phyloP scores from a whole-genome alignment of 2,888 invertebrate species.

The Zygaena filipendulae region DNA sequence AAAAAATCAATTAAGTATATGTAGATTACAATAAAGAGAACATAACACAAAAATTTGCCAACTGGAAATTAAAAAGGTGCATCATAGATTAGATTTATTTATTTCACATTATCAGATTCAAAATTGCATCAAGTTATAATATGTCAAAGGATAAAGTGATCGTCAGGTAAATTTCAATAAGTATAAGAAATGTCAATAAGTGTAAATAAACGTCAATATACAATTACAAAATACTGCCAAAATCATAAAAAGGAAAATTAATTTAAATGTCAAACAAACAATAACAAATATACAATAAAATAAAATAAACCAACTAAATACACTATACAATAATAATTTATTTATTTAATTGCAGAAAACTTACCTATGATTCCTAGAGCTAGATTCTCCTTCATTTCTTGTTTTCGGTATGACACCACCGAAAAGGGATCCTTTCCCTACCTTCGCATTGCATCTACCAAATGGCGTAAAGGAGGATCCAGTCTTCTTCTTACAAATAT shows the following conservation, averaged over 20 bases:
- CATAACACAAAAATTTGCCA: too few species aligned
- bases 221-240: background rate
- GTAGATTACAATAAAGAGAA: too few species aligned
- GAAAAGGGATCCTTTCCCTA: constrained; percentile 34
- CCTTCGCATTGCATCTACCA: constrained; percentile 36
- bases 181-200: too few species aligned
- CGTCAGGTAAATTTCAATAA: too few species aligned
- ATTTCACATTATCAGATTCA: too few species aligned
- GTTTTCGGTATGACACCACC: constrained; percentile 47
- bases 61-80: too few species aligned
- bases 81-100: too few species aligned
- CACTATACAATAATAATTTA: background rate
- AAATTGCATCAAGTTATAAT: too few species aligned
- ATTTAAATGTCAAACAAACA: background rate
- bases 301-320: too few species aligned
- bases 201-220: too few species aligned
- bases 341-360: constrained; percentile 7
- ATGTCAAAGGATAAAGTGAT: too few species aligned
- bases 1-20: too few species aligned
- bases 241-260: background rate
- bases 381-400: constrained; percentile 34
- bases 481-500: constrained; percentile 32
- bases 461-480: constrained; percentile 47
- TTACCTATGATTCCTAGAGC: constrained; percentile 45
- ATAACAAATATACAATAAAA: background rate